Evolutionary conservation across 2,888 invertebrate genomes (phyloP).

Genomic region (Ochropleura plecta): DNA sequence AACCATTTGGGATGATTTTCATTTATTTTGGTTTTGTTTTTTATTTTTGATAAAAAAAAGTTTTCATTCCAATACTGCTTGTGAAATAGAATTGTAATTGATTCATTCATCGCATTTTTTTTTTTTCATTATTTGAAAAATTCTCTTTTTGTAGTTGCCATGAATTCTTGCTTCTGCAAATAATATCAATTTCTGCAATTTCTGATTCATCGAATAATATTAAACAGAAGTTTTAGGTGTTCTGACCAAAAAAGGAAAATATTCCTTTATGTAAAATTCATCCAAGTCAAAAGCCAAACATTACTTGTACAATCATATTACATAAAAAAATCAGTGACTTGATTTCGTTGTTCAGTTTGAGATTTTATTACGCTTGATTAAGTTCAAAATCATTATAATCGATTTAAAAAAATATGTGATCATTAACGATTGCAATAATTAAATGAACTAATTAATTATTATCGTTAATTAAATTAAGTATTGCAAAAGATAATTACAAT

Average conservation of each 20-base stretch:
- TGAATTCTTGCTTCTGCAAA: constrained; percentile 10
- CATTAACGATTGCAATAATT: background rate
- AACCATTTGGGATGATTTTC: constrained; percentile 25
- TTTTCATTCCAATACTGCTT: background rate
- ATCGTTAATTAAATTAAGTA: background rate
- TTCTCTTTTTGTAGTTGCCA: background rate
- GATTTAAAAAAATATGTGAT: no score
- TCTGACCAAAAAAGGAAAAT: background rate
- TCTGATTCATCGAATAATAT: background rate
- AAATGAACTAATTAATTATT: background rate
- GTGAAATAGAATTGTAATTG: background rate
- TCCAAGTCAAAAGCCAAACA: background rate
- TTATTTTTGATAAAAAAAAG: background rate
- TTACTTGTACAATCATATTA: constrained; percentile 32
- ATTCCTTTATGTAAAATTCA: constrained; percentile 6
- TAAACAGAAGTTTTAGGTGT: background rate
- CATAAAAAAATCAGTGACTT: constrained; percentile 2
- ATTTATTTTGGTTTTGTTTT: constrained; percentile 40
- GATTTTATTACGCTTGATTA: background rate
- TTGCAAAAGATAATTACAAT: background rate
- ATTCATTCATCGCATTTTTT: background rate
- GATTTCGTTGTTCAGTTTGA: constrained; percentile 4
- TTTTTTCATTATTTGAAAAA: background rate
- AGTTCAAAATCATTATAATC: background rate
- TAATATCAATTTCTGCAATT: background rate